A percentile compares a stretch with the other conserved stretches of the same genome.
Evolutionary conservation across 1,140 invertebrate species (phyloP).

Genomic region (Lepidotrigona ventralis): DNA sequence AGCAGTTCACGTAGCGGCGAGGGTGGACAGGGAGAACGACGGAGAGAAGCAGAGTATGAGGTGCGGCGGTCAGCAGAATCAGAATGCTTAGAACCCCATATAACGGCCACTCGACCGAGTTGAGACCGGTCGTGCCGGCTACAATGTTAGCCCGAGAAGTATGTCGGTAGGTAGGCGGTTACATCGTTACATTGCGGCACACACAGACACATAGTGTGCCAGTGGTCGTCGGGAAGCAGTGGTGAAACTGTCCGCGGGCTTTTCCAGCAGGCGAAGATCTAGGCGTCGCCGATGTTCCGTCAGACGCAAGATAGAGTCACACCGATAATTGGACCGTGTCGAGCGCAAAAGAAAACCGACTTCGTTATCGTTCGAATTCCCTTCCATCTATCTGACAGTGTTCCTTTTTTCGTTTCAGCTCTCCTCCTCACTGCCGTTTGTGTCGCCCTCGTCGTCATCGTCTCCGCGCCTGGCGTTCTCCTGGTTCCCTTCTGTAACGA

Average conservation of each 20-base stretch:
- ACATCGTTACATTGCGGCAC: conserved; percentile 38
- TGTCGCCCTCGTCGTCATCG: neutral
- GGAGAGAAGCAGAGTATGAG: conserved; percentile 31
- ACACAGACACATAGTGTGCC: neutral
- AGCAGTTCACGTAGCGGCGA: conserved; percentile 65
- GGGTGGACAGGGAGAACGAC: conserved; percentile 44
- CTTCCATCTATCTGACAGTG: conserved; percentile 33
- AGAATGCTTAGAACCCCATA: conserved; percentile 74
- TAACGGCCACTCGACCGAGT: conserved; percentile 71
- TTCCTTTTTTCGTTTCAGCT: conserved; percentile 17
- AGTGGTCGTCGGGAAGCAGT: neutral
- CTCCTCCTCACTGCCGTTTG: conserved; percentile 12
- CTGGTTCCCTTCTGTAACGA: neutral
- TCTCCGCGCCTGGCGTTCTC: neutral
- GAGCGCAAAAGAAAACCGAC: conserved; percentile 54
- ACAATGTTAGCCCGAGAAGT: conserved; percentile 17
- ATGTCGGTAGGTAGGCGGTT: conserved; percentile 36
- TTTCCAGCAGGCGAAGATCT: conserved; percentile 45
- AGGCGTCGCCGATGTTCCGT: conserved; percentile 41
- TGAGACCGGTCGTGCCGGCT: conserved; percentile 58
- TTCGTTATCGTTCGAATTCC: conserved; percentile 53
- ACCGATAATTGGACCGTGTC: conserved; percentile 64
- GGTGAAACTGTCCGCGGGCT: conserved; percentile 47
- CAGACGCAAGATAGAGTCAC: conserved; percentile 43
- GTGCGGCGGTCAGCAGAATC: conserved; percentile 73